Base-by-base conservation (phyloP, 1,140 invertebrate species). In the Drosophila kurseongensis region DNA sequence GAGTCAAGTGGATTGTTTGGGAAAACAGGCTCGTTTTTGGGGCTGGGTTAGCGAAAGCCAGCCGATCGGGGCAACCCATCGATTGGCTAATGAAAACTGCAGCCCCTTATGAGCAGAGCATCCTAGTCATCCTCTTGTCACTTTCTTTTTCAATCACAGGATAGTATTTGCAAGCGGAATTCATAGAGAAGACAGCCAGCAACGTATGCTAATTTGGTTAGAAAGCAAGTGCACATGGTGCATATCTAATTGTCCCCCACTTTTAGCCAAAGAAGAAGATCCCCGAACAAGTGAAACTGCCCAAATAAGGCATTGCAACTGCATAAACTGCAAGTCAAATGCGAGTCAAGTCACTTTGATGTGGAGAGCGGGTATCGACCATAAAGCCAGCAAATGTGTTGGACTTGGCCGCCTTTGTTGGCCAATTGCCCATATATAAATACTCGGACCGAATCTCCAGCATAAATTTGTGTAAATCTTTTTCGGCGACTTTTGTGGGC, bases 391-490 rank as follows among this genome's bases (percentile, higher is more conserved):
- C 78, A 86, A 86, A 86, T 86, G 82, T 88, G 74, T 78, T 75
- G 51, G 59, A 75, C 35, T 58, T 65, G 83, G 63, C 75, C 78
- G 80, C 69, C 79, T 76, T 86, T 86, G 68, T 88, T 86, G 83
- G 83, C 67, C 84, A 66, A 89, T 67, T 89, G 84, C 79, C 84
- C 80, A 86, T 86, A 84, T 85, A 88, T 73, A 86, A 83, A 71
- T 42, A 62, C 47, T 23, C 45, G 40, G 40, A 35, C 65, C 58
- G 51, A 81, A 69, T 71, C 48, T 83, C 29, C 51, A 71, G 84
- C 83, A 89, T 73, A 86, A 76, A 82, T 88, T 86, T 82, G 58
- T 68, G 32, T 32, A 88, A 80, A 83, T 88, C 83, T 86, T 85
- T 60, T 47, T 69, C 55, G 54, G 41, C 50, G 66, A 68, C 77